A percentile compares a stretch with the other conserved stretches of the same genome.
phyloP scores from a whole-genome alignment of 2,888 invertebrate genomes.

The Ramazzottius varieornatus region DNA sequence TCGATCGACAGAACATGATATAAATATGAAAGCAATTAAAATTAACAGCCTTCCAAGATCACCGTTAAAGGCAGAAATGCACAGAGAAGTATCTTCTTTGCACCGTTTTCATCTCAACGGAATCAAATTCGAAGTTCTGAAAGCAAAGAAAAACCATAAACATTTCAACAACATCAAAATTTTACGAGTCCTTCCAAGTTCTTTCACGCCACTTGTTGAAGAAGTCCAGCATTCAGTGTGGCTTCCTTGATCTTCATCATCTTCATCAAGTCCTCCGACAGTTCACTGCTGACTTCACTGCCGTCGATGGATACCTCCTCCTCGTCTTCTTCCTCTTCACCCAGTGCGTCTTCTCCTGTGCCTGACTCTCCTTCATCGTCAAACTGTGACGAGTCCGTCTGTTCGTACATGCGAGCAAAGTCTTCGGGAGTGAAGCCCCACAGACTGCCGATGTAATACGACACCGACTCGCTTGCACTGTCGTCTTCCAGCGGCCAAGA shows the following conservation, averaged over 20 bases:
- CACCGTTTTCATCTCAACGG: too few relatives aligned
- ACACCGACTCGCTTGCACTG: neutral
- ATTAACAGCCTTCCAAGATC: too few relatives aligned
- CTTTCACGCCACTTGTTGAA: neutral
- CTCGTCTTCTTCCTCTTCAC: conserved; percentile 20
- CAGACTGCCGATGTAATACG: neutral
- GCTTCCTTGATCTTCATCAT: neutral
- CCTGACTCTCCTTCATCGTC: neutral
- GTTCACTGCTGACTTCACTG: neutral
- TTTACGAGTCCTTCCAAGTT: too few relatives aligned
- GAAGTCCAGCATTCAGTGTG: neutral
- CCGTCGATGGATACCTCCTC: conserved; percentile 5
- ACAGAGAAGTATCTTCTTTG: too few relatives aligned
- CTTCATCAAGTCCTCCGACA: neutral
- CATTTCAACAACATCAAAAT: too few relatives aligned
- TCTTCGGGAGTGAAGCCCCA: neutral
- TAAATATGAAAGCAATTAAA: too few relatives aligned
- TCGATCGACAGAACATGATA: too few relatives aligned
- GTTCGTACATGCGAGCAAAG: neutral
- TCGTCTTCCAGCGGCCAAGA: neutral
- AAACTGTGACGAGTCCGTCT: neutral
- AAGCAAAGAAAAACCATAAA: too few relatives aligned
- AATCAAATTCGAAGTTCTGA: too few relatives aligned
- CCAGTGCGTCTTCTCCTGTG: neutral
- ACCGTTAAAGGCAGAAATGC: too few relatives aligned